phyloP scores from a whole-genome alignment of 2,797 vertebrate species.

The Valencia hispanica region DNA sequence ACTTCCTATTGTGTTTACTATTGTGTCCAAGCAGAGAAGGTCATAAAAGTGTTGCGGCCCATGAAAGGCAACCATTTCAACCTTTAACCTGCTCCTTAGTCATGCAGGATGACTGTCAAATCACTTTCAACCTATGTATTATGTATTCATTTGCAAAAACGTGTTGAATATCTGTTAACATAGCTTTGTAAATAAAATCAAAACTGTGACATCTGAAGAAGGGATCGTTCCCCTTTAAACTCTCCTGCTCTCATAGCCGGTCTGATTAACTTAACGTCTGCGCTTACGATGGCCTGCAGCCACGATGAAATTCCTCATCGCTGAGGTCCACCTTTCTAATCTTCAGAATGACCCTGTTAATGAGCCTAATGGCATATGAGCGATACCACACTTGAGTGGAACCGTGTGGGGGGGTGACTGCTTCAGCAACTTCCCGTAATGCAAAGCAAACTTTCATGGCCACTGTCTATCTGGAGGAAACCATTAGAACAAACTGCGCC shows the following conservation, averaged over 20 bases:
- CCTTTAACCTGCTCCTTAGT: constrained; percentile 74
- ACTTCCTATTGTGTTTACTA: constrained; percentile 14
- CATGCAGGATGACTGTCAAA: constrained; percentile 59
- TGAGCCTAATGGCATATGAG: constrained; percentile 69
- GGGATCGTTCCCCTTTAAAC: neutral
- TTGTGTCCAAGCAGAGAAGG: constrained; percentile 34
- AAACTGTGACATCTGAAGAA: neutral
- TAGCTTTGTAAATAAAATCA: neutral
- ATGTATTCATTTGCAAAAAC: neutral
- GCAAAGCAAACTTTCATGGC: constrained; percentile 61
- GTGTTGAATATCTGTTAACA: constrained; percentile 1
- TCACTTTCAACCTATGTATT: constrained; percentile 29
- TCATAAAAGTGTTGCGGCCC: constrained; percentile 70
- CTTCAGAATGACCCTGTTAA: constrained; percentile 63
- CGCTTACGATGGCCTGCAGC: constrained; percentile 23
- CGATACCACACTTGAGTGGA: constrained; percentile 70
- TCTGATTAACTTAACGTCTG: constrained; percentile 17
- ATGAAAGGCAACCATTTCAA: constrained; percentile 71
- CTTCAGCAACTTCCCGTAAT: constrained; percentile 73
- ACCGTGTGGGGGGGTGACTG: constrained; percentile 71
- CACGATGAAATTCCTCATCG: constrained; percentile 34
- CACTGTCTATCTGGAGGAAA: constrained; percentile 76
- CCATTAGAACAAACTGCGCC: constrained; percentile 85
- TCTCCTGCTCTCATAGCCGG: neutral
- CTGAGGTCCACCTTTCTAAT: constrained; percentile 45